Evolutionary conservation across 2,888 invertebrate genomes (phyloP).

Genomic region (Venusia cambrica): DNA sequence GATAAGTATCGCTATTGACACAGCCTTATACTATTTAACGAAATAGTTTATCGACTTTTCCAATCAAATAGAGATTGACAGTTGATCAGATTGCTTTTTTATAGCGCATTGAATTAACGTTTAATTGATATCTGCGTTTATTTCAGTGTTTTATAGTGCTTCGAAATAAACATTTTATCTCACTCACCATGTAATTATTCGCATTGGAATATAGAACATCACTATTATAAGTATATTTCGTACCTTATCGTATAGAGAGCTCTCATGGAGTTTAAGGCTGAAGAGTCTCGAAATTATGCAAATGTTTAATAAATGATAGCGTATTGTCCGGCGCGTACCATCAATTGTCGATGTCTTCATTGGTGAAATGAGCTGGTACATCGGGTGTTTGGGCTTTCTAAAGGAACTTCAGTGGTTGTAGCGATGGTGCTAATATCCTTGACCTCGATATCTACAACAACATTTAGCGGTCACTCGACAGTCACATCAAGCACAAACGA

Average conservation of each 20-base stretch:
- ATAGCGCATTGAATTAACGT: slow-evolving; percentile 33
- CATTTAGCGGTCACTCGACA: too few species aligned
- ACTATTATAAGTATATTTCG: too few species aligned
- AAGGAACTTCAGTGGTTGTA: slow-evolving; percentile 49
- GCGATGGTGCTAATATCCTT: slow-evolving; percentile 56
- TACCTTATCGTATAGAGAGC: too few species aligned
- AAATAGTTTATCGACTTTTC: slow-evolving; percentile 27
- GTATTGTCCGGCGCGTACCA: slow-evolving; percentile 41
- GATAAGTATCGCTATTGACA: slow-evolving; percentile 18
- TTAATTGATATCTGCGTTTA: slow-evolving; percentile 48
- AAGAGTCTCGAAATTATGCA: too few species aligned
- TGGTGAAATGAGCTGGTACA: slow-evolving; percentile 42
- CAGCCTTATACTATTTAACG: slow-evolving; percentile 13
- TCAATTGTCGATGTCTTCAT: slow-evolving; percentile 57
- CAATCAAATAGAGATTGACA: slow-evolving; percentile 43
- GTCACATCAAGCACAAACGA: too few species aligned
- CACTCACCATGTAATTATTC: too few species aligned
- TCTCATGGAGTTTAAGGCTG: too few species aligned
- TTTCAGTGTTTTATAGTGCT: slow-evolving; percentile 37
- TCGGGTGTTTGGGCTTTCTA: slow-evolving; percentile 65
- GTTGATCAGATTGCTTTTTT: slow-evolving; percentile 52
- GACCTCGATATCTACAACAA: slow-evolving; percentile 55
- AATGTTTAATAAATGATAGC: slow-evolving; percentile 45
- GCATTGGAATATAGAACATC: too few species aligned
- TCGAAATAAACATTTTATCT: slow-evolving; percentile 27